Evolutionary conservation across 2,113 vertebrate genomes (phyloP).

Genomic region (Oryzias curvinotus): DNA sequence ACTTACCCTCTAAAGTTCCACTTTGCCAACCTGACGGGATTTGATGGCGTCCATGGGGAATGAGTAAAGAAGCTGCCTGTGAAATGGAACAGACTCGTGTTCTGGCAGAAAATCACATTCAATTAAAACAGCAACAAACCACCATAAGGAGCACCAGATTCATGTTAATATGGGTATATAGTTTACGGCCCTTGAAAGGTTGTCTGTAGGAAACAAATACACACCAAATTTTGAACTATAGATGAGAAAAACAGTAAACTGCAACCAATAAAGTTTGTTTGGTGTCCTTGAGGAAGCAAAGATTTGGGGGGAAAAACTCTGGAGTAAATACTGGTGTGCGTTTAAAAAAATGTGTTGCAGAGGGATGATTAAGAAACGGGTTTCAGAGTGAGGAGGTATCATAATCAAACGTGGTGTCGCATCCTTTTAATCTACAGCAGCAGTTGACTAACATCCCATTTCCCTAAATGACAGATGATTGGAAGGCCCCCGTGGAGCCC

Average conservation of each 20-base stretch:
- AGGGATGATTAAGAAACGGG: slow-evolving; percentile 23
- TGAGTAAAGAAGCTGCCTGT: too few species aligned
- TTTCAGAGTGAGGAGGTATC: slow-evolving; percentile 9
- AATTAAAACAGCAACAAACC: too few species aligned
- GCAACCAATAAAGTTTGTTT: neutral
- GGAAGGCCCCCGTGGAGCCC: slow-evolving; percentile 65
- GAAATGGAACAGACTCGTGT: too few species aligned
- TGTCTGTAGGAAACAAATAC: neutral
- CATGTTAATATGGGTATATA: too few species aligned
- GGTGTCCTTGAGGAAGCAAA: neutral
- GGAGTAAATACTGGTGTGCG: neutral
- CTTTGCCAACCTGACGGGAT: too few species aligned
- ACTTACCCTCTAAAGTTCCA: too few species aligned
- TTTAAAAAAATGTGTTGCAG: slow-evolving; percentile 1
- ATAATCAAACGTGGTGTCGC: slow-evolving; percentile 34
- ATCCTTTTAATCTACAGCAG: slow-evolving; percentile 50
- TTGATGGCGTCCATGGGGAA: too few species aligned
- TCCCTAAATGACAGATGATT: slow-evolving; percentile 68
- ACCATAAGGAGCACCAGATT: neutral
- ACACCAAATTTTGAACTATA: neutral
- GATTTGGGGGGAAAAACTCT: neutral
- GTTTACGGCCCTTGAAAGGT: neutral
- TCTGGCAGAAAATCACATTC: too few species aligned
- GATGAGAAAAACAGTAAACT: neutral
- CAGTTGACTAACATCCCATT: slow-evolving; percentile 53